Base-by-base conservation (phyloP, 2,113 vertebrate genomes). In the Cebidichthys violaceus region DNA sequence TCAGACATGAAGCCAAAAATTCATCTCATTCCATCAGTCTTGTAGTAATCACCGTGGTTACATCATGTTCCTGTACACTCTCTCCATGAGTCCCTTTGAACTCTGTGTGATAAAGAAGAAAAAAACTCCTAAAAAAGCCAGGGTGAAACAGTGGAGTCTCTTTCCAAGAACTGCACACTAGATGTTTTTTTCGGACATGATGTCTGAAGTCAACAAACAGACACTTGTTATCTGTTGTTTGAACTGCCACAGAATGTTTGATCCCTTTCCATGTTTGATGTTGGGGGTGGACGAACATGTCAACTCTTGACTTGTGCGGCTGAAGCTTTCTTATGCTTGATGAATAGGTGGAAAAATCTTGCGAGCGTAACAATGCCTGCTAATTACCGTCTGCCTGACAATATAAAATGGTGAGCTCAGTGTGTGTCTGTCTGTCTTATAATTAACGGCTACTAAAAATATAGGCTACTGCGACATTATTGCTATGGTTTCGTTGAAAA, bases 61-160 rank as follows among this genome's bases (percentile, higher is more conserved):
- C 66, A 27, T 55, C 1, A 1, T 33, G 65, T n/a, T 39, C 73
- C 67, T 29, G 31, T 69, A 52, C 45, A n/a, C 43, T 70, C 70
- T 68, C 79, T 24, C 67, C 79, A 61, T 24, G 29, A 64, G 35
- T 70, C 61, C 81, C 64, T 85, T 86, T 92, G 76, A 90, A 85
- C 71, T 85, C 64, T 3, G 24, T n/a, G 75, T 33, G 29, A 81
- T 65, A 62, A 2, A 39, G 1, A 50, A 29, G 24, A 33, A 33
- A 35, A 24, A 22, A 31, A 3, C 66, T 20, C 9, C n/a, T 18
- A 14, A 73, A 68, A 33, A 67, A 0, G 22, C 72, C 24, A 27
- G 9, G 1, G 43, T 18, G 41, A 43, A 54, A 65, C 57, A 39
- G 62, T 65, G 7, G 24, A 70, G 57, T 59, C 20, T 54, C 7